Evolutionary conservation across 1,140 invertebrate genomes (phyloP).

Genomic region (Neelides sp.): DNA sequence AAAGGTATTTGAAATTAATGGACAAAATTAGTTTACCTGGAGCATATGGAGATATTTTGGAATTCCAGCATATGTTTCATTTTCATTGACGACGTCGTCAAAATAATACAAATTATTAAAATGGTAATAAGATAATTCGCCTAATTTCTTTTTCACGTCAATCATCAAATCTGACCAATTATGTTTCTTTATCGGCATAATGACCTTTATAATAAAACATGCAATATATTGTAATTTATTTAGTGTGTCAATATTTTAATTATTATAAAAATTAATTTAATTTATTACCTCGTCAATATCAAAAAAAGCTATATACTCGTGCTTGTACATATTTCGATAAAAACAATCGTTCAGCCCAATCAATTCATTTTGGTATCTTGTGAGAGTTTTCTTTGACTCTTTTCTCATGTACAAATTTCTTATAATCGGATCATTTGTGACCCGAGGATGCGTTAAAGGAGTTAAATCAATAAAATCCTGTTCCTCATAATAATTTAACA

Average conservation of each 20-base stretch:
- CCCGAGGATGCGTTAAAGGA: constrained; percentile 40
- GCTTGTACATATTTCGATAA: constrained; percentile 40
- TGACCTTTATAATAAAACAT: too few species aligned
- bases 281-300: constrained; percentile 45
- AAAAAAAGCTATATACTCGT: constrained; percentile 41
- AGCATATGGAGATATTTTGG: constrained; percentile 3
- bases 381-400: constrained; percentile 33
- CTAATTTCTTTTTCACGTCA: not conserved
- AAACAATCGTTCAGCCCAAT: constrained; percentile 47
- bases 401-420: constrained; percentile 37
- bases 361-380: constrained; percentile 43
- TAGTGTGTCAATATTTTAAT: not conserved
- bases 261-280: not conserved
- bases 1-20: too few species aligned
- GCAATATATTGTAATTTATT: too few species aligned
- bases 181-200: constrained; percentile 36
- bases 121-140: not conserved
- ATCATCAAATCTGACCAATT: constrained; percentile 37
- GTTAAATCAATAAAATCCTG: constrained; percentile 36
- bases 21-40: not conserved
- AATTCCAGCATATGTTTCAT: constrained; percentile 10
- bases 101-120: constrained; percentile 5
- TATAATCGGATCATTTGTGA: constrained; percentile 39
- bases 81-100: not conserved
- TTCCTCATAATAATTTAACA: constrained; percentile 37